These are phyloP conservation scores for Platygyra sinensis DNA, from an alignment of 64 coral and sea anemone species.

Conservation along the genomic window DNA sequence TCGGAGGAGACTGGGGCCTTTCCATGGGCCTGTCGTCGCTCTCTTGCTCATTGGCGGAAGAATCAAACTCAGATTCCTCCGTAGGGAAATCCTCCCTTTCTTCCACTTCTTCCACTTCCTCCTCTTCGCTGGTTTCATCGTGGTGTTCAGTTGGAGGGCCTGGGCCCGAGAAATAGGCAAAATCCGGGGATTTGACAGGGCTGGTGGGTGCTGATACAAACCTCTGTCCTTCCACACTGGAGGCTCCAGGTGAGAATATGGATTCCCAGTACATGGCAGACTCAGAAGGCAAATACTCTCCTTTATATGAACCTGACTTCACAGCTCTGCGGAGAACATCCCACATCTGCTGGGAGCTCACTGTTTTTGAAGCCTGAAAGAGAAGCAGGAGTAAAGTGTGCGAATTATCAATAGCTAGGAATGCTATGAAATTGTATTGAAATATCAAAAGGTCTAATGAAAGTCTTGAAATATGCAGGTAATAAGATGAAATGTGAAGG, in stretches of 20 bases:
- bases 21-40: not conserved
- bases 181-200: conserved; percentile 13
- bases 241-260: conserved; percentile 44
- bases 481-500: not conserved
- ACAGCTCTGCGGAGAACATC: conserved; percentile 37
- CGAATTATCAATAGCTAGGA: not conserved
- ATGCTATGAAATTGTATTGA: not conserved
- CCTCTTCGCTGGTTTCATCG: not conserved
- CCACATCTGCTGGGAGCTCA: conserved; percentile 47
- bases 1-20: conserved; percentile 40
- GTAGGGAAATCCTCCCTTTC: conserved; percentile 6
- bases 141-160: conserved; percentile 38
- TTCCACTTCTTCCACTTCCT: conserved; percentile 7
- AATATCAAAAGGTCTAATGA: not conserved
- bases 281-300: not conserved
- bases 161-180: conserved; percentile 52
- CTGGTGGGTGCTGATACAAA: conserved; percentile 21
- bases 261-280: conserved; percentile 68
- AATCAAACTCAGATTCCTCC: conserved; percentile 30
- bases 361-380: conserved; percentile 35
- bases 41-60: not conserved
- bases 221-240: conserved; percentile 18
- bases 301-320: conserved; percentile 5
- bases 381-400: not conserved
- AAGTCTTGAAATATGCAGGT: not conserved